Percentiles rank a stretch among this genome's conserved stretches.
These are phyloP conservation scores for Galerucella nymphaeae DNA, from an alignment of 2,888 invertebrate genomes.

Conservation along the genomic window DNA sequence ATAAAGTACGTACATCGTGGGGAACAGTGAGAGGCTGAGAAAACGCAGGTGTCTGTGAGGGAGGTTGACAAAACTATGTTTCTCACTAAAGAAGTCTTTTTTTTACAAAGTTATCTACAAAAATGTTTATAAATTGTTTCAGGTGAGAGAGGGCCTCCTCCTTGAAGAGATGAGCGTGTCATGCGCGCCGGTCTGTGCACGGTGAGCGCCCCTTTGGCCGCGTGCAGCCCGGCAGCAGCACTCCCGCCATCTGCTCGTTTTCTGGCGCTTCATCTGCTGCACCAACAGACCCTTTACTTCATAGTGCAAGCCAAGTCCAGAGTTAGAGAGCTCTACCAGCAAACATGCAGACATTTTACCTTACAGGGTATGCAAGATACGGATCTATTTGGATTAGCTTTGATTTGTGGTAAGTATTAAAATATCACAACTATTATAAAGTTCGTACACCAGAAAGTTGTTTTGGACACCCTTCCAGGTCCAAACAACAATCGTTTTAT, in stretches of 20 bases:
- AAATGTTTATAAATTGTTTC: slow-evolving; percentile 40
- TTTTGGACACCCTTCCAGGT: too few relatives aligned
- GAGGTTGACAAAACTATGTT: too few relatives aligned
- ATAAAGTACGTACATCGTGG: too few relatives aligned
- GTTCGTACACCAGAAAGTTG: neutral
- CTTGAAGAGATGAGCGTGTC: slow-evolving; percentile 66
- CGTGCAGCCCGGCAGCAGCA: slow-evolving; percentile 72
- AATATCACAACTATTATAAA: neutral
- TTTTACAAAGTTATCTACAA: neutral
- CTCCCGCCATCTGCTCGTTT: slow-evolving; percentile 74
- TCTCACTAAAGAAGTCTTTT: too few relatives aligned
- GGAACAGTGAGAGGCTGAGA: too few relatives aligned
- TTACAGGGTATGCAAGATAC: slow-evolving; percentile 86
- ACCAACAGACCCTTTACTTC: slow-evolving; percentile 70
- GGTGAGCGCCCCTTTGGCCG: slow-evolving; percentile 85
- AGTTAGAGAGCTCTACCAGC: slow-evolving; percentile 84
- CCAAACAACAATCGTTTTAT: too few relatives aligned
- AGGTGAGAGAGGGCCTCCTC: slow-evolving; percentile 59
- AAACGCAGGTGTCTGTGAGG: too few relatives aligned
- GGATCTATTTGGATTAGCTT: slow-evolving; percentile 87
- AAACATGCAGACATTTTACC: slow-evolving; percentile 83
- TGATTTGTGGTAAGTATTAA: slow-evolving; percentile 80
- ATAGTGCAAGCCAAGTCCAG: slow-evolving; percentile 82
- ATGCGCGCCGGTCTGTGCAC: slow-evolving; percentile 75
- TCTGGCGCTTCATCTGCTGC: slow-evolving; percentile 74